Evolutionary conservation across 2,888 invertebrate genomes (phyloP).

Genomic region (Exephanes ischioxanthus): DNA sequence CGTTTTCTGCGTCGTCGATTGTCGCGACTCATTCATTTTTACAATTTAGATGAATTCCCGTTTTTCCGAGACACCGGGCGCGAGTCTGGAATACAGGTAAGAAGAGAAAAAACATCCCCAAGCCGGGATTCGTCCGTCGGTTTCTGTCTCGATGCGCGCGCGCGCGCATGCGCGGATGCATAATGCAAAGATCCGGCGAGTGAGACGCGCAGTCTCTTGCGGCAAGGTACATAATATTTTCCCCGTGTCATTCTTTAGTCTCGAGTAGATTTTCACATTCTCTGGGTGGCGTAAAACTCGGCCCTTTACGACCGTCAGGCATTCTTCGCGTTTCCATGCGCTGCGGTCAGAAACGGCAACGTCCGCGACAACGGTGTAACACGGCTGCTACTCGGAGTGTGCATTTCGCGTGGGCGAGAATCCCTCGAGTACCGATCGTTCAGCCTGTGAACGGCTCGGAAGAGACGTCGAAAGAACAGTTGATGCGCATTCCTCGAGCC

Average conservation of each 20-base stretch:
- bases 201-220: conserved; percentile 63
- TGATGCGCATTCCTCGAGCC: conserved; percentile 35
- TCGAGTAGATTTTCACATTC: conserved; percentile 61
- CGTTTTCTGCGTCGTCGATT: conserved; percentile 13
- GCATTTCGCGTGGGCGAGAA: conserved; percentile 46
- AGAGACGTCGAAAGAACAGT: conserved; percentile 21
- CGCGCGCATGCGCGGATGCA: conserved; percentile 71
- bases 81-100: conserved; percentile 16
- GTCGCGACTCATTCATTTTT: conserved; percentile 64
- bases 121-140: conserved; percentile 8
- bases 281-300: conserved; percentile 19
- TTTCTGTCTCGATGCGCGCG: conserved; percentile 35
- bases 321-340: conserved; percentile 1
- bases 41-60: conserved; percentile 71
- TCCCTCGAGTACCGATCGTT: conserved; percentile 28
- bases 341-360: conserved; percentile 3
- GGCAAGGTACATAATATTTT: conserved; percentile 72
- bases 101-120: background rate
- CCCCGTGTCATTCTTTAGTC: conserved; percentile 47
- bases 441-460: background rate
- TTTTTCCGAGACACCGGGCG: conserved; percentile 51
- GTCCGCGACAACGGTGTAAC: conserved; percentile 41
- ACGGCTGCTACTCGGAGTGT: conserved; percentile 11
- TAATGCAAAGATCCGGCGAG: conserved; percentile 72
- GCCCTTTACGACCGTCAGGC: conserved; percentile 25